Conservation (phyloP, 1,140 invertebrate genomes). For the Pseudomyrmex sp. region DNA sequence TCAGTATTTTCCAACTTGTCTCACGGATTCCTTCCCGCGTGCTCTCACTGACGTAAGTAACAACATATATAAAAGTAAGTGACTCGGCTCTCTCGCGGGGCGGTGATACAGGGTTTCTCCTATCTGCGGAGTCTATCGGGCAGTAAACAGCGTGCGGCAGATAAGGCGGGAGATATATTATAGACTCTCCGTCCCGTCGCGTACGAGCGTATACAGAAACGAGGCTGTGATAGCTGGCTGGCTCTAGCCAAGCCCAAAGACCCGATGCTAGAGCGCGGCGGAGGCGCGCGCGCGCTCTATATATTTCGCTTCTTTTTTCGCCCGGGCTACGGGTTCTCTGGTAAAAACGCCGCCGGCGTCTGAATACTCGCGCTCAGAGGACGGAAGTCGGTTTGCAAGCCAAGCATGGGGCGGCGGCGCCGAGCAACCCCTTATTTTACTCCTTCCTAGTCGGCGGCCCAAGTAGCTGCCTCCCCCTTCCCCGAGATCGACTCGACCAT, state of each 20-base stretch:
- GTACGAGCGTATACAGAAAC: slow-evolving; percentile 67
- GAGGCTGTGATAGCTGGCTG: slow-evolving; percentile 60
- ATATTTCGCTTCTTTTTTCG: slow-evolving; percentile 66
- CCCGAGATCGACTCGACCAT: neutral
- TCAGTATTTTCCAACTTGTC: slow-evolving; percentile 77
- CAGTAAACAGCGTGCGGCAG: slow-evolving; percentile 85
- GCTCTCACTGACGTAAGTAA: slow-evolving; percentile 74
- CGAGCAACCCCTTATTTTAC: slow-evolving; percentile 83
- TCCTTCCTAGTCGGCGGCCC: slow-evolving; percentile 71
- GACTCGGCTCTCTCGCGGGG: slow-evolving; percentile 73
- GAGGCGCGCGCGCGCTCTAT: slow-evolving; percentile 63
- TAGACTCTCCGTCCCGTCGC: slow-evolving; percentile 76
- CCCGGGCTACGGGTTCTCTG: slow-evolving; percentile 26
- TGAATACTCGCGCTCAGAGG: slow-evolving; percentile 83
- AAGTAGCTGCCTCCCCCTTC: slow-evolving; percentile 56
- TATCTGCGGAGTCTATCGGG: slow-evolving; percentile 85
- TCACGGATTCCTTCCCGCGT: slow-evolving; percentile 71
- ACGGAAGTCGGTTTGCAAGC: slow-evolving; percentile 85
- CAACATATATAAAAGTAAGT: slow-evolving; percentile 83
- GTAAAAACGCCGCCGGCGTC: slow-evolving; percentile 81
- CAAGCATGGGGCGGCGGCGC: slow-evolving; percentile 84
- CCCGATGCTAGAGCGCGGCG: slow-evolving; percentile 40
- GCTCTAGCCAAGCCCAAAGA: slow-evolving; percentile 38
- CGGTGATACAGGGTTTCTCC: slow-evolving; percentile 80
- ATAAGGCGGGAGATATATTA: slow-evolving; percentile 85